Conservation (phyloP, 2,888 invertebrate genomes). For the Panorpa germanica region DNA sequence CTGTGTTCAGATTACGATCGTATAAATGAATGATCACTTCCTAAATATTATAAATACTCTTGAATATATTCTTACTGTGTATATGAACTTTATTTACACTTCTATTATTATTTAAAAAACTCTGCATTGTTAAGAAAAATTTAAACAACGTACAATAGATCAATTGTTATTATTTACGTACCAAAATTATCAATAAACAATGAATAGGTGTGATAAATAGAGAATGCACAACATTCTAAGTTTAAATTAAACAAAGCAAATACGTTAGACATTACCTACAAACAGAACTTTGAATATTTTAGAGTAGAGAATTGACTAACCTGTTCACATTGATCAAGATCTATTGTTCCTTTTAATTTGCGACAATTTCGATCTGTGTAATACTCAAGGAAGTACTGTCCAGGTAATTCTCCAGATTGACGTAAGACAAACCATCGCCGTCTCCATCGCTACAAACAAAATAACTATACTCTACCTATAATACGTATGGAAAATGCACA, state of each 20-base stretch:
- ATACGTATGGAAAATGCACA: too few relatives aligned
- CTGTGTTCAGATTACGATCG: too few relatives aligned
- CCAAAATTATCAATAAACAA: too few relatives aligned
- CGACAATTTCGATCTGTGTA: conserved; percentile 75
- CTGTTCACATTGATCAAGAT: conserved; percentile 92
- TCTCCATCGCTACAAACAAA: conserved; percentile 86
- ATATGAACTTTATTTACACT: background rate
- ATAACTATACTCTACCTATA: too few relatives aligned
- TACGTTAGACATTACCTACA: conserved; percentile 1
- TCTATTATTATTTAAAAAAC: conserved; percentile 1
- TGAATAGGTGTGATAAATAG: too few relatives aligned
- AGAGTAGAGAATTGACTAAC: conserved; percentile 25
- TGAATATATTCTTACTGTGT: conserved; percentile 4
- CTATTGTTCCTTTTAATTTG: conserved; percentile 74
- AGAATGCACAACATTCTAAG: too few relatives aligned
- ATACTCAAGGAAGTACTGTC: conserved; percentile 85
- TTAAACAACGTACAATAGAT: too few relatives aligned
- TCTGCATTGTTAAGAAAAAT: background rate
- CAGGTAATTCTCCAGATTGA: conserved; percentile 80
- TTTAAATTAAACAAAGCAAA: too few relatives aligned
- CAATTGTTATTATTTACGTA: too few relatives aligned
- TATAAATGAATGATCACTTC: too few relatives aligned
- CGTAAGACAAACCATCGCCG: conserved; percentile 86
- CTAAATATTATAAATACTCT: background rate
- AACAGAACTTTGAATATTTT: conserved; percentile 6